phyloP scores from a whole-genome alignment of 1,140 invertebrate species.

The Macrotrachela quadricornifera region DNA sequence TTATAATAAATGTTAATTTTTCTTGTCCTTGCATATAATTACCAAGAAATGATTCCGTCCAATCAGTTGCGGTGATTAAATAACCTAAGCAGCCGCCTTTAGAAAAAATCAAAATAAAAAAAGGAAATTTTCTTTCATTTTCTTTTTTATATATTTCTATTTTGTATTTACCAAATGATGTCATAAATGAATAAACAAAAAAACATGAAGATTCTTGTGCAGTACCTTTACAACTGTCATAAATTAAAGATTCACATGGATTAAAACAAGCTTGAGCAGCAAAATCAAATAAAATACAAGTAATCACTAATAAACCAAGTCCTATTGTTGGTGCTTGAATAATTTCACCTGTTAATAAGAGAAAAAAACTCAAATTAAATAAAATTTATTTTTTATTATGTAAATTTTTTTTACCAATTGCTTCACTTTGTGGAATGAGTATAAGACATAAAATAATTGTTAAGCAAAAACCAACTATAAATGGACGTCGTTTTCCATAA shows the following conservation, averaged over 20 bases:
- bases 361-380: background rate
- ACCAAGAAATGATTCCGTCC: constrained; percentile 21
- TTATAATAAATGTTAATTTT: constrained; percentile 19
- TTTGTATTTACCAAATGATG: too few relatives aligned
- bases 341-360: constrained; percentile 5
- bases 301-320: constrained; percentile 20
- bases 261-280: constrained; percentile 32
- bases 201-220: constrained; percentile 26
- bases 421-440: constrained; percentile 22
- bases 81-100: constrained; percentile 33
- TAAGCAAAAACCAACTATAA: constrained; percentile 27
- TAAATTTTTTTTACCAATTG: constrained; percentile 14
- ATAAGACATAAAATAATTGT: constrained; percentile 26
- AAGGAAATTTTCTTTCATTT: background rate
- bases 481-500: constrained; percentile 29
- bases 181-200: constrained; percentile 32
- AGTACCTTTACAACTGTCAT: constrained; percentile 24
- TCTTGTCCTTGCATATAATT: constrained; percentile 22
- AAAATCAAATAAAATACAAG: constrained; percentile 32
- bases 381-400: too few relatives aligned
- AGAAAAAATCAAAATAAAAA: constrained; percentile 26
- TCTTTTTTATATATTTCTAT: too few relatives aligned
- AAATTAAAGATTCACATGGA: constrained; percentile 33
- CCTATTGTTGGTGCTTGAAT: constrained; percentile 12
- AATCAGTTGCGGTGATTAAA: constrained; percentile 32